Conservation (phyloP, 1,140 invertebrate species). For the Diprion similis region DNA sequence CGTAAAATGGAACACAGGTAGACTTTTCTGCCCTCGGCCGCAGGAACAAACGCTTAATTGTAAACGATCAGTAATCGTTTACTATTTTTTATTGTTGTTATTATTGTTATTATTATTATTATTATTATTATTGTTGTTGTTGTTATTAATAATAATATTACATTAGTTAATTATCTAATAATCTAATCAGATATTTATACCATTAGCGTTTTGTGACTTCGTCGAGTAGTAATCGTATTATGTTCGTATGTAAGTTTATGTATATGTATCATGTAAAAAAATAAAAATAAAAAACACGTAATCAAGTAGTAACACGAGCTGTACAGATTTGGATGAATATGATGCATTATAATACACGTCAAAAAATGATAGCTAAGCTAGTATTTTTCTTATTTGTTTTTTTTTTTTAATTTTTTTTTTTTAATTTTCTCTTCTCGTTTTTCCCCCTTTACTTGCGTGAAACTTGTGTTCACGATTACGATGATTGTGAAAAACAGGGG, state of each 20-base stretch:
- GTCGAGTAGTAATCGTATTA: neutral
- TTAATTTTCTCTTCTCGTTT: neutral
- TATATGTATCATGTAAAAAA: too few species aligned
- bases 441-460: too few species aligned
- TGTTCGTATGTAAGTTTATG: too few species aligned
- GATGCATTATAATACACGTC: slow-evolving; percentile 20
- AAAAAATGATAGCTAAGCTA: slow-evolving; percentile 18
- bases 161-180: too few species aligned
- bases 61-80: neutral
- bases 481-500: too few species aligned
- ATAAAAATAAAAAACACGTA: neutral
- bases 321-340: slow-evolving; percentile 18
- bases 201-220: neutral
- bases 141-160: too few species aligned
- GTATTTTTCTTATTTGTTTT: neutral
- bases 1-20: too few species aligned
- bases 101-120: neutral
- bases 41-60: neutral
- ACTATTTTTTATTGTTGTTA: too few species aligned
- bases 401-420: neutral
- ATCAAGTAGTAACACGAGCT: slow-evolving; percentile 12
- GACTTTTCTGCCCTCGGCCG: neutral
- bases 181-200: too few species aligned
- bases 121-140: too few species aligned
- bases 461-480: too few species aligned